Evolutionary conservation across 2,113 vertebrate species (phyloP).

Genomic region (Psammodynastes pulverulentus): DNA sequence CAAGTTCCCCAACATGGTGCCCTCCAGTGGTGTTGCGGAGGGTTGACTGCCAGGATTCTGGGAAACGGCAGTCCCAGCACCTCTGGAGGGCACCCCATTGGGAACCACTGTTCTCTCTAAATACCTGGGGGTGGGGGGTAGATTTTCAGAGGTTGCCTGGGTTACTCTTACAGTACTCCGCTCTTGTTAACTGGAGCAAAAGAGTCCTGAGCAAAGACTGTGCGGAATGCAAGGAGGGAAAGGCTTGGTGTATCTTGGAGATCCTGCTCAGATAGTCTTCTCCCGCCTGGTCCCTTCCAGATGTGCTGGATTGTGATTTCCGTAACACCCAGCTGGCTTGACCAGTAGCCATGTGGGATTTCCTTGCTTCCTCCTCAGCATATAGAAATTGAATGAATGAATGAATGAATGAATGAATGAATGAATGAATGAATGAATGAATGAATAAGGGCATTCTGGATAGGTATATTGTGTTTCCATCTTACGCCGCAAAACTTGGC

Average conservation of each 20-base stretch:
- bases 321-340: background rate
- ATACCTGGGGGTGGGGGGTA: background rate
- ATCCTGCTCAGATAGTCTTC: background rate
- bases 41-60: background rate
- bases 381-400: too few relatives aligned
- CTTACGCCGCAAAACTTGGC: background rate
- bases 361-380: background rate
- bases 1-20: background rate
- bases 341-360: background rate
- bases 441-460: background rate
- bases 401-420: too few relatives aligned
- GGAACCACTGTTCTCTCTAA: background rate
- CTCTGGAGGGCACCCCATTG: background rate
- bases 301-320: background rate
- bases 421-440: too few relatives aligned
- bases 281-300: background rate
- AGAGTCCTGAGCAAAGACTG: background rate
- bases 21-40: background rate
- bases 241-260: background rate
- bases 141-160: background rate
- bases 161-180: background rate
- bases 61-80: background rate
- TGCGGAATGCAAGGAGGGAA: background rate
- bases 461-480: background rate
- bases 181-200: background rate